Evolutionary conservation across 1,140 invertebrate species (phyloP).

Genomic region (Fopius arisanus): DNA sequence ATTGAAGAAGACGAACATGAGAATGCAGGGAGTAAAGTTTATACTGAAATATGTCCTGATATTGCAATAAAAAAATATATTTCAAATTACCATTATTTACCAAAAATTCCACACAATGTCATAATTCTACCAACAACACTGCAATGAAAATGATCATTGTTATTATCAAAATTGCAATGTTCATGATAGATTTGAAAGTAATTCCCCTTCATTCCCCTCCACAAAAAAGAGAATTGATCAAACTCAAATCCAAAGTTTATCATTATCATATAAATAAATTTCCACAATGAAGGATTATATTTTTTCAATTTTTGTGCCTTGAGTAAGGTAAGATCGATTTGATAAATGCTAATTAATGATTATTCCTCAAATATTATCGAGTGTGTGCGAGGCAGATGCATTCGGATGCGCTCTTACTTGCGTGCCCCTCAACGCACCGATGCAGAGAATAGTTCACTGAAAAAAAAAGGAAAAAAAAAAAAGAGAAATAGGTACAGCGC

Average conservation of each 20-base stretch:
- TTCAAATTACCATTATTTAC: no score
- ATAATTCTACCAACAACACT: background rate
- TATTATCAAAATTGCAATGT: no score
- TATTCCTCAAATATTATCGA: conserved; percentile 30
- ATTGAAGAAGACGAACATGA: background rate
- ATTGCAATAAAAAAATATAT: no score
- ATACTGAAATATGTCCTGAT: no score
- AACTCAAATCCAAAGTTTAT: no score
- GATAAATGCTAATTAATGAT: conserved; percentile 9
- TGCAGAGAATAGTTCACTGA: conserved; percentile 15
- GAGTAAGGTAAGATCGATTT: conserved; percentile 24
- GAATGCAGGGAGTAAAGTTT: no score
- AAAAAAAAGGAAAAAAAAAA: no score
- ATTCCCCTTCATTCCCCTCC: no score
- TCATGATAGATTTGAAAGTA: no score
- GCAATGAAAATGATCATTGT: no score
- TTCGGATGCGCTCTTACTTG: conserved; percentile 64
- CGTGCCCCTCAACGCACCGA: conserved; percentile 58
- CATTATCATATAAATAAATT: no score
- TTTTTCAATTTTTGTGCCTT: conserved; percentile 23
- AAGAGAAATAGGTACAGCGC: conserved; percentile 26
- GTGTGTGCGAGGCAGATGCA: conserved; percentile 52
- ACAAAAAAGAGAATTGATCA: background rate
- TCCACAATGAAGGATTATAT: background rate
- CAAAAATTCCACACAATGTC: no score